Evolutionary conservation across 2,888 invertebrate species (phyloP).

Genomic region (Pegoplata infirma): DNA sequence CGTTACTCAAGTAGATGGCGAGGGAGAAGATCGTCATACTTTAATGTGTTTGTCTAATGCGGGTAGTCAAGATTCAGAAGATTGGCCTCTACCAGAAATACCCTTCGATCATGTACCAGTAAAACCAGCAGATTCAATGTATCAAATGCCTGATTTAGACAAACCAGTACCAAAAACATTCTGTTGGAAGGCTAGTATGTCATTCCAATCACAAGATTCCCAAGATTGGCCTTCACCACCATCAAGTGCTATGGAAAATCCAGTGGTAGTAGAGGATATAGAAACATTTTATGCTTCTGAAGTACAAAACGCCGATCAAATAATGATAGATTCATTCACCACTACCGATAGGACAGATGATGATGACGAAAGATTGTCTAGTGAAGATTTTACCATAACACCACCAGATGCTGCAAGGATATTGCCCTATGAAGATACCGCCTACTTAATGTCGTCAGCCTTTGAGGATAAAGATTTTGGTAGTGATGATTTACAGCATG

Average conservation of each 20-base stretch:
- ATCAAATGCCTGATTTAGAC: constrained; percentile 75
- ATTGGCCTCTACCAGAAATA: constrained; percentile 87
- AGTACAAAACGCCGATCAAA: constrained; percentile 88
- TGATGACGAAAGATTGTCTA: constrained; percentile 77
- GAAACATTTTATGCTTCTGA: constrained; percentile 89
- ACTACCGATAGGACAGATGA: constrained; percentile 82
- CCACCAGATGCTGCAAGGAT: constrained; percentile 76
- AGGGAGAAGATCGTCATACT: constrained; percentile 73
- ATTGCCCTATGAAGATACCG: constrained; percentile 76
- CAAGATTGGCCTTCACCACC: constrained; percentile 91
- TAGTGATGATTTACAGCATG: constrained; percentile 70
- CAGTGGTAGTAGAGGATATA: constrained; percentile 86
- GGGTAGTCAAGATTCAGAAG: constrained; percentile 86
- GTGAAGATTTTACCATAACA: constrained; percentile 76
- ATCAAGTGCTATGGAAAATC: constrained; percentile 83
- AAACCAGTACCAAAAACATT: constrained; percentile 77
- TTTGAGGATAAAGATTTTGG: constrained; percentile 73
- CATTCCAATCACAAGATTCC: constrained; percentile 82
- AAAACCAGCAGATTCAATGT: constrained; percentile 73
- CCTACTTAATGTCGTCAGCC: constrained; percentile 75
- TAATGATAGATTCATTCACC: constrained; percentile 85
- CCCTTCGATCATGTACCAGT: constrained; percentile 79
- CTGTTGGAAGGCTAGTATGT: constrained; percentile 77
- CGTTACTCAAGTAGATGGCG: constrained; percentile 77
- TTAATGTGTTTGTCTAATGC: constrained; percentile 78